These are phyloP conservation scores for Epistrophe grossulariae DNA, from an alignment of 2,888 invertebrate species.

Conservation along the genomic window DNA sequence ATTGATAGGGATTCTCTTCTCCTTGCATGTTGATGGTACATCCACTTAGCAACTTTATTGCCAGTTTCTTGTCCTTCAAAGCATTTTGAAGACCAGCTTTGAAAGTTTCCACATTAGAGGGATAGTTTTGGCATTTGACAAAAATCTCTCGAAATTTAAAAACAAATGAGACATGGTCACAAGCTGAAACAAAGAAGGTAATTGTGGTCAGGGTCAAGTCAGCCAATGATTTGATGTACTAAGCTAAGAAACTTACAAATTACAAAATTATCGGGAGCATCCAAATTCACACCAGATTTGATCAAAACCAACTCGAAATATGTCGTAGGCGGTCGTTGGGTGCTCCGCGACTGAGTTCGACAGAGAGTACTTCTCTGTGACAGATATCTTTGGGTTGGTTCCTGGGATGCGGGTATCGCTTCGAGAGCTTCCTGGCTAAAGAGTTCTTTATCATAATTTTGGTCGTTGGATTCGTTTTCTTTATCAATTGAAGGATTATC, in stretches of 20 bases:
- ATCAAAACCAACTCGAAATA: conserved; percentile 82
- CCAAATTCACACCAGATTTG: conserved; percentile 81
- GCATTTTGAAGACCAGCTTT: conserved; percentile 84
- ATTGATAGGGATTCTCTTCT: conserved; percentile 80
- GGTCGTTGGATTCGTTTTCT: conserved; percentile 35
- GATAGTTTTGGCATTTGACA: conserved; percentile 84
- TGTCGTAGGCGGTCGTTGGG: conserved; percentile 80
- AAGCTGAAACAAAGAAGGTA: conserved; percentile 75
- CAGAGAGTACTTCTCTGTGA: conserved; percentile 82
- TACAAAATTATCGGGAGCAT: conserved; percentile 81
- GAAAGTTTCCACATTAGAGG: conserved; percentile 86
- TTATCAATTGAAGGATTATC: conserved; percentile 64
- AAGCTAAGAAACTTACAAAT: conserved; percentile 77
- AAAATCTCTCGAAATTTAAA: conserved; percentile 84
- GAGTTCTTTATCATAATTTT: conserved; percentile 69
- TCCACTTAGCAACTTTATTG: conserved; percentile 81
- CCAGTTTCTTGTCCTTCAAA: conserved; percentile 79
- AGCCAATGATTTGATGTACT: neutral
- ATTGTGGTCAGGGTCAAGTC: neutral
- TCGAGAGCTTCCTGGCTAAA: conserved; percentile 81
- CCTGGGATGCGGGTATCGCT: conserved; percentile 82
- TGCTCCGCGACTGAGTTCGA: conserved; percentile 80
- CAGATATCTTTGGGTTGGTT: conserved; percentile 82
- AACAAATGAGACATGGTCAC: conserved; percentile 85
- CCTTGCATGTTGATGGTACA: conserved; percentile 81